These are phyloP conservation scores for Athene noctua DNA, from an alignment of 2,113 vertebrate genomes.

Conservation along the genomic window DNA sequence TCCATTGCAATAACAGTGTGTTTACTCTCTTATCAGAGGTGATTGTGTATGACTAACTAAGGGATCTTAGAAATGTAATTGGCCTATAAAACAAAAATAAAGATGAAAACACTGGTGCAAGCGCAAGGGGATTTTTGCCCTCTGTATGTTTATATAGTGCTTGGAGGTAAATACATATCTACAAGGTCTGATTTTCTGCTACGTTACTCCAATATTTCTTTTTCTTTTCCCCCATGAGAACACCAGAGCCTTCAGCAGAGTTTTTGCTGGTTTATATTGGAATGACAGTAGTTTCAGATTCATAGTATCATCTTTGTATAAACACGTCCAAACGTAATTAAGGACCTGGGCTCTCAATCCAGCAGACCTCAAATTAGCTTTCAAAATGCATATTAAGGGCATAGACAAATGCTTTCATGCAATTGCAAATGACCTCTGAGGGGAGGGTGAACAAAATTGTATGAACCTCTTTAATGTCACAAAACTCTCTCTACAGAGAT, in stretches of 20 bases:
- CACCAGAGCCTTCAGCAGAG: background rate
- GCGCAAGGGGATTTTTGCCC: background rate
- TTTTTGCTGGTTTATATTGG: background rate
- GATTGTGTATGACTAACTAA: background rate
- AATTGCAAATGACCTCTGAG: conserved; percentile 35
- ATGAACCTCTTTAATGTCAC: conserved; percentile 46
- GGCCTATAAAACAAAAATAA: background rate
- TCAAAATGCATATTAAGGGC: conserved; percentile 52
- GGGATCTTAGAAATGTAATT: background rate
- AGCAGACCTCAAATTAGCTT: conserved; percentile 53
- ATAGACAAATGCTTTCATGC: conserved; percentile 30
- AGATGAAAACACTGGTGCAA: background rate
- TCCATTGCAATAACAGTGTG: background rate
- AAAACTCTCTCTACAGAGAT: conserved; percentile 26
- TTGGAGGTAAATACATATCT: background rate
- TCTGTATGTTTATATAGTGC: background rate
- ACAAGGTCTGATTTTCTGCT: background rate
- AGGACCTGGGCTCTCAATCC: background rate
- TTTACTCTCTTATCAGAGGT: background rate
- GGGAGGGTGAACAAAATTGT: conserved; percentile 24
- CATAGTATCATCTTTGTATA: background rate
- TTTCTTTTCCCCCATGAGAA: background rate
- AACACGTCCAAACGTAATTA: conserved; percentile 12
- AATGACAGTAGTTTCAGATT: background rate
- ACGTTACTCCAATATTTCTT: background rate